These are phyloP conservation scores for Zoanthus sansibaricus DNA, from an alignment of 92 coral and sea anemone species.

Conservation along the genomic window DNA sequence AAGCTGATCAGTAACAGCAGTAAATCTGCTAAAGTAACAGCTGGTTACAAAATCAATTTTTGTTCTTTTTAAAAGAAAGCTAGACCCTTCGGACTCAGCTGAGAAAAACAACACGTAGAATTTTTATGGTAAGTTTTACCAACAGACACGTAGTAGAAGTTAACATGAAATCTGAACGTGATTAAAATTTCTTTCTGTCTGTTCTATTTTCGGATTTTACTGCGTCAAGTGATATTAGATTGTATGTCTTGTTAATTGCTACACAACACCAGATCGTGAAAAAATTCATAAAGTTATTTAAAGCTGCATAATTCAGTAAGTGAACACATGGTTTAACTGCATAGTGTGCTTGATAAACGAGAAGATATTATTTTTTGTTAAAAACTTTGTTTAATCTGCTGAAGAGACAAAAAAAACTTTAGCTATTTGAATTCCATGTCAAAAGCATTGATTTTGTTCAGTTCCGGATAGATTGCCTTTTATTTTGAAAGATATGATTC, in stretches of 20 bases:
- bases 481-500: too few species aligned
- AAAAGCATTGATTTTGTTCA: neutral
- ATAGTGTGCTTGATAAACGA: neutral
- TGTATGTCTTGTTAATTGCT: slow-evolving; percentile 11
- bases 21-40: neutral
- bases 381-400: neutral
- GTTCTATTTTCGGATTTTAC: neutral
- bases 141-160: too few species aligned
- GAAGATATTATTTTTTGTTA: neutral
- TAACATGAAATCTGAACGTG: too few species aligned
- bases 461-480: neutral
- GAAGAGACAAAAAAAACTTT: neutral
- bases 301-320: neutral
- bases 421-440: neutral
- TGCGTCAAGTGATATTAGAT: neutral
- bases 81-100: too few species aligned
- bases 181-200: too few species aligned
- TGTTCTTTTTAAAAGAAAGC: neutral
- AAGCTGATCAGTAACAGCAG: neutral
- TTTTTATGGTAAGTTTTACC: too few species aligned
- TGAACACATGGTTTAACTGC: neutral
- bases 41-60: neutral
- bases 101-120: too few species aligned
- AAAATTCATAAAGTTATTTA: neutral
- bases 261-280: neutral